Conservation (phyloP, 2,888 invertebrate genomes). For the Perdita meconis region DNA sequence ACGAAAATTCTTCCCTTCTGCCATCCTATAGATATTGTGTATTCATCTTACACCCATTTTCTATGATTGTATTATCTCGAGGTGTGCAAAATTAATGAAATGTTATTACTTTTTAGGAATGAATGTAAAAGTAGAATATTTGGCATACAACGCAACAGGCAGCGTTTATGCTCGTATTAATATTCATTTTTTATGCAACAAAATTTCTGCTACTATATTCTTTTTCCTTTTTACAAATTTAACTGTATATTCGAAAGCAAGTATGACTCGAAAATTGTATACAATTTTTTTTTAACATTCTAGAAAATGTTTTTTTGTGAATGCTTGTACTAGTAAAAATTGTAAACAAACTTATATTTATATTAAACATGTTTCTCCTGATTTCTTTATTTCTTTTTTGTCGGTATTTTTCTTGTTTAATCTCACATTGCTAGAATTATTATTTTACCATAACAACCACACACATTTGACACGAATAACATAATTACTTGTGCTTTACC, state of each 20-base stretch:
- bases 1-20: slow-evolving; percentile 52
- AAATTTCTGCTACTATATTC: slow-evolving; percentile 8
- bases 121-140: slow-evolving; percentile 37
- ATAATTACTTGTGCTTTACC: slow-evolving; percentile 28
- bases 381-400: slow-evolving; percentile 14
- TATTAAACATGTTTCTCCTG: slow-evolving; percentile 32
- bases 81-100: slow-evolving; percentile 41
- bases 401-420: background rate
- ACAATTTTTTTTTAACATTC: slow-evolving; percentile 19
- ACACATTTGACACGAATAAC: slow-evolving; percentile 29
- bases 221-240: slow-evolving; percentile 7
- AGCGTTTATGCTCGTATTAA: slow-evolving; percentile 37
- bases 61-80: slow-evolving; percentile 53
- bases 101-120: slow-evolving; percentile 46
- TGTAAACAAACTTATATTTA: slow-evolving; percentile 22
- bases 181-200: slow-evolving; percentile 42
- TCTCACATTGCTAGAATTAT: slow-evolving; percentile 14
- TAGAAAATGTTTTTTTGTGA: background rate
- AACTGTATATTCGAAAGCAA: slow-evolving; percentile 13
- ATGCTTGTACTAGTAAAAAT: slow-evolving; percentile 14
- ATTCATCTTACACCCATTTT: slow-evolving; percentile 63
- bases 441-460: slow-evolving; percentile 12
- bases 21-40: slow-evolving; percentile 57
- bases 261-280: slow-evolving; percentile 15
- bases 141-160: slow-evolving; percentile 30